These are phyloP conservation scores for Delichon dasypus DNA, from an alignment of 2,797 vertebrate genomes.

Conservation along the genomic window DNA sequence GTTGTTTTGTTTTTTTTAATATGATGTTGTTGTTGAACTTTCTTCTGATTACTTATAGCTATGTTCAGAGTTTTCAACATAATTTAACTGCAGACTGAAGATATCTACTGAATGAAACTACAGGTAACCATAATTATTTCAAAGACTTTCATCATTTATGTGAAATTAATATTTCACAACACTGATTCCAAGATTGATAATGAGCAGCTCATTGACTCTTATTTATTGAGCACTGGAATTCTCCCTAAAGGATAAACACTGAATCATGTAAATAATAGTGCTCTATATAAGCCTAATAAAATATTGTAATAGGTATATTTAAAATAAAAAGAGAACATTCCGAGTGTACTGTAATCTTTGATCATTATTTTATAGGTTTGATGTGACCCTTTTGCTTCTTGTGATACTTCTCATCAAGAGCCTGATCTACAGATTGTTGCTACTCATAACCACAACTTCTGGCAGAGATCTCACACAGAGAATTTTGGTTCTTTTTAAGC, in stretches of 20 bases:
- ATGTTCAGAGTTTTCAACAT: constrained; percentile 25
- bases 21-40: constrained; percentile 30
- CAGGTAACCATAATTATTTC: constrained; percentile 56
- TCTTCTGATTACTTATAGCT: constrained; percentile 40
- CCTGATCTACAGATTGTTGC: background rate
- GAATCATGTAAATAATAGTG: constrained; percentile 74
- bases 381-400: background rate
- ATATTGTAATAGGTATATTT: constrained; percentile 78
- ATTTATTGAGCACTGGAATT: constrained; percentile 68
- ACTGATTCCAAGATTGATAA: constrained; percentile 51
- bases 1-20: background rate
- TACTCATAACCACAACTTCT: background rate
- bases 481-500: background rate
- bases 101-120: constrained; percentile 31
- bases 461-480: background rate
- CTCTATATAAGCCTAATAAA: constrained; percentile 72
- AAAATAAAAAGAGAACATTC: constrained; percentile 78
- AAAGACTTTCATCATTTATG: constrained; percentile 50
- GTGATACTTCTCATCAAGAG: background rate
- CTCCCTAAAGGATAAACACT: constrained; percentile 64
- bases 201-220: constrained; percentile 63
- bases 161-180: constrained; percentile 57
- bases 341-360: constrained; percentile 44
- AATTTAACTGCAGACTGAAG: constrained; percentile 18
- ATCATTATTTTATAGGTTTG: constrained; percentile 51